Evolutionary conservation across 2,888 invertebrate species (phyloP), one percentile per base, ranked within the genome.

Genomic region (Zygothrica quintamaculata): DNA sequence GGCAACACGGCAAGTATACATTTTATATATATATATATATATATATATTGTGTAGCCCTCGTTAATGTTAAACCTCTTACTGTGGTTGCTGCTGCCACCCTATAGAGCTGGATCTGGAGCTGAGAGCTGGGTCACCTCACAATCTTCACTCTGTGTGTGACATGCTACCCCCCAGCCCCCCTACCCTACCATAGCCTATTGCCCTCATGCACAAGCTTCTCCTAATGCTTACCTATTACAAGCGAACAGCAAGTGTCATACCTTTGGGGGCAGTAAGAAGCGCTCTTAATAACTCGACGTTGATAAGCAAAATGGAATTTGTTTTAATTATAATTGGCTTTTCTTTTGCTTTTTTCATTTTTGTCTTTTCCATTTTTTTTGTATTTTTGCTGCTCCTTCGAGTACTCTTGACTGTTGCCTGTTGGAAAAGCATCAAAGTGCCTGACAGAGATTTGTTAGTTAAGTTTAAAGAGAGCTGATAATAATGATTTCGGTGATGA

Each of bases 321-420:
- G 71, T 66, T 71, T 74, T 78, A 78, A 74, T 74, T 74, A 78
- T 78, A 74, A 74, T 74, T 78, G 71, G 75, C 56, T 74, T 69
- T 78, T 50, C 46, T 60, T 51, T 46, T 22, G n/a, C n/a, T n/a
- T n/a, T n/a, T n/a, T n/a, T n/a, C n/a, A n/a, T n/a, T n/a, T n/a
- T n/a, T n/a, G n/a, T n/a, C n/a, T n/a, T n/a, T n/a, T n/a, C n/a
- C n/a, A n/a, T n/a, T n/a, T n/a, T n/a, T n/a, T n/a, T n/a, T n/a
- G n/a, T n/a, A n/a, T n/a, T n/a, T n/a, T n/a, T n/a, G n/a, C n/a
- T n/a, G n/a, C n/a, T 16, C 36, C 37, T 48, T 26, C 25, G 48
- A 57, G 66, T 25, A 18, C 56, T 39, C 56, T 18, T 18, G 43
- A 55, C 61, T 60, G 40, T 46, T 46, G 13, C n/a, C 29, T 13